phyloP scores from a whole-genome alignment of 2,797 vertebrate species.

The Falco cherrug region DNA sequence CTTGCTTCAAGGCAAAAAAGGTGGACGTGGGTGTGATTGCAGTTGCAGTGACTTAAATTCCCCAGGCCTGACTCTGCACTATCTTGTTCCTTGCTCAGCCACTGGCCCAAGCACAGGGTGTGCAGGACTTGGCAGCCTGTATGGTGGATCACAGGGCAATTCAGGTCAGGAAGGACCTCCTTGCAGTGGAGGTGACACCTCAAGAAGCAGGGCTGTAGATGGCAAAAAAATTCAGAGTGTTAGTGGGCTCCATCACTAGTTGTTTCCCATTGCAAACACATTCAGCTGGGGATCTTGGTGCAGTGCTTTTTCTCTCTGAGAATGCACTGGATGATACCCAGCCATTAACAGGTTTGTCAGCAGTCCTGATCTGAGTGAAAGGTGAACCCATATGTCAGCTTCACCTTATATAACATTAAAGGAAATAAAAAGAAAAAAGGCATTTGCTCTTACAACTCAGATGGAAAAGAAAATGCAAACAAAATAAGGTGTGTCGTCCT shows the following conservation, averaged over 20 bases:
- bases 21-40: rapidly evolving
- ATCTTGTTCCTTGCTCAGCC: neutral
- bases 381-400: neutral
- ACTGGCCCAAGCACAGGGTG: rapidly evolving
- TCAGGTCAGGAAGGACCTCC: neutral
- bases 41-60: neutral
- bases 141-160: neutral
- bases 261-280: neutral
- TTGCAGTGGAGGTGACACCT: neutral
- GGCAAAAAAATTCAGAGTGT: neutral
- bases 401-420: neutral
- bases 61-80: neutral
- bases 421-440: neutral
- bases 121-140: neutral
- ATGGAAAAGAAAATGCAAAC: neutral
- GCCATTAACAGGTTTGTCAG: neutral
- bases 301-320: neutral
- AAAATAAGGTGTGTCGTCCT: neutral
- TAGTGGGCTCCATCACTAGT: neutral
- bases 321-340: neutral
- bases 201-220: neutral
- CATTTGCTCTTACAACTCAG: neutral
- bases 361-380: rapidly evolving
- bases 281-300: neutral
- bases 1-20: rapidly evolving